Evolutionary conservation across 2,888 invertebrate species (phyloP), one percentile per base, ranked within the genome.

Genomic region (Spodoptera littoralis): DNA sequence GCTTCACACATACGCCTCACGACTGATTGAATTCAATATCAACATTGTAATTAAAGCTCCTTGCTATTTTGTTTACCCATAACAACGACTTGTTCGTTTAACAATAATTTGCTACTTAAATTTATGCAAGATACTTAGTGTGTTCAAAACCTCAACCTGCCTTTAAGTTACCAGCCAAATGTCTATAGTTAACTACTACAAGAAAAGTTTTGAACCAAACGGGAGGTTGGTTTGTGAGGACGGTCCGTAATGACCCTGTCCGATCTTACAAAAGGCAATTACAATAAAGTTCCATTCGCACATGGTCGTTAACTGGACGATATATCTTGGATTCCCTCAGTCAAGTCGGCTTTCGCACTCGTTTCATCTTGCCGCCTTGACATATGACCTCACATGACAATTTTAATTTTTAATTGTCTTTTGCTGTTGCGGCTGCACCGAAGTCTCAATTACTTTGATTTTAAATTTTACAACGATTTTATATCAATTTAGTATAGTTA

Each of bases 181-280:
- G 79, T 80, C 81, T 76, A 81, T 81, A 85, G 80, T 88, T 83
- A 82, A 84, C 83, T 80, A 81, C 82, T 80, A 84, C 83, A 77
- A 86, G 85, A 85, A 90, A 90, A 91, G 88, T 91, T 91, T 90
- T 82, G 69, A 78, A 78, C 89, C 87, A 88, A 89, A 91, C 88
- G 88, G 88, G 88, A 88, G 89, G 89, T 88, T 85, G 85, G 87
- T 83, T 85, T 86, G 86, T 85, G 87, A 91, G 89, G 90, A 90
- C 89, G 88, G 90, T 85, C 88, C 85, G 91, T 93, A 92, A 93
- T 92, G 92, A 92, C 93, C 91, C 92, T 87, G 90, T 88, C 91
- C 91, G 91, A 93, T 94, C 94, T 94, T 92, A 92, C 92, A 92
- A 94, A 94, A 93, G 92, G 93, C 94, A 94, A 95, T 95, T 95